A percentile compares a stretch with the other conserved stretches of the same genome.
Evolutionary conservation across 37 sponge, comb jelly and placozoan species (phyloP).

Genomic region (Axinella damicornis): DNA sequence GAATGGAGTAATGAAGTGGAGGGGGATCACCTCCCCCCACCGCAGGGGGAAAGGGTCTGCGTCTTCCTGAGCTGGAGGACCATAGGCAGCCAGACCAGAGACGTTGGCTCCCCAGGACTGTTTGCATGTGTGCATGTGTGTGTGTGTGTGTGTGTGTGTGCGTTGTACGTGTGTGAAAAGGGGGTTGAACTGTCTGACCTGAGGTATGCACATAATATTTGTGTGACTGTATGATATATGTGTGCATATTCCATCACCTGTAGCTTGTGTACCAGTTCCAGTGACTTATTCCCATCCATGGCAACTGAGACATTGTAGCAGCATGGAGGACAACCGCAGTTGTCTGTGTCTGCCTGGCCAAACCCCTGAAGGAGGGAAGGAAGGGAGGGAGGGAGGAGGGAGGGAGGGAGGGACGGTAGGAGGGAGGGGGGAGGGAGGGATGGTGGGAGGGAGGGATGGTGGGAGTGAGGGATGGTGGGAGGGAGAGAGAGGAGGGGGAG

Average conservation of each 20-base stretch:
- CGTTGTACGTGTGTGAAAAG: too few species aligned
- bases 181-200: too few species aligned
- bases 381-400: background rate
- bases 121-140: background rate
- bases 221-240: too few species aligned
- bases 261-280: slow-evolving; percentile 20
- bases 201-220: too few species aligned
- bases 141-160: too few species aligned
- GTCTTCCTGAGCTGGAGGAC: slow-evolving; percentile 36
- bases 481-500: too few species aligned
- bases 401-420: background rate
- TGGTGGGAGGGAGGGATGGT: too few species aligned
- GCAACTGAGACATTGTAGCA: slow-evolving; percentile 71
- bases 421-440: too few species aligned
- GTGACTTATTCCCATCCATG: slow-evolving; percentile 41
- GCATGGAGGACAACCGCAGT: slow-evolving; percentile 84
- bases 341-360: slow-evolving; percentile 81
- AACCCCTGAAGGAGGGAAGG: slow-evolving; percentile 27
- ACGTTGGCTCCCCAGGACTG: slow-evolving; percentile 33
- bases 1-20: slow-evolving; percentile 52
- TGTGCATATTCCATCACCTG: slow-evolving; percentile 13
- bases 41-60: slow-evolving; percentile 64
- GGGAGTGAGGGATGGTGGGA: too few species aligned
- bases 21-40: slow-evolving; percentile 86
- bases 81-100: slow-evolving; percentile 71